Base-by-base conservation (phyloP, 2,888 invertebrate genomes). In the Dolichomitus sp. region DNA sequence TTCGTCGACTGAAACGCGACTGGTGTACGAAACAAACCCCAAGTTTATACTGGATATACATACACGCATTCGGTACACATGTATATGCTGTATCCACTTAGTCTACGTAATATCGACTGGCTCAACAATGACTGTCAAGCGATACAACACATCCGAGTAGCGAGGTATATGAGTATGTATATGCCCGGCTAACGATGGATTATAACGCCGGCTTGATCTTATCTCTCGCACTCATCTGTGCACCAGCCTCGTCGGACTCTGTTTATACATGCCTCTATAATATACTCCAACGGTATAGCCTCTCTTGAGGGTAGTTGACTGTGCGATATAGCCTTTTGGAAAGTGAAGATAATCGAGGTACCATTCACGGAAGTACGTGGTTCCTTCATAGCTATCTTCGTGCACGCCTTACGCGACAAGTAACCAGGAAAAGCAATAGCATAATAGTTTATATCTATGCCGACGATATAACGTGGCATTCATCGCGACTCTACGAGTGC, bases 121-220 rank as follows among this genome's bases (percentile, higher is more conserved):
- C 66, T 76, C 57, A 73, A 77, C 72, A 76, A 73, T 54, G 59
- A 68, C 45, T 61, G 33, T 68, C 50, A 40, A 30, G 73, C 77
- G 73, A 77, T 76, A 57, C 33, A 81, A 72, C 66, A 52, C 45
- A 61, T 63, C 42, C 14, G 59, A 69, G 17, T 59, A 27, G 27
- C 30, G 1, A 59, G 33, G 40, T 63, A 63, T 23, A 61, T 17
- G 65, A 23, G 40, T 17, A 40, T 52, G 42, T 23, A 61, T 70
- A 45, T 54, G 37, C 30, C 42, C n/a, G 27, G 59, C 37, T 73
- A 73, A 81, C 81, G 68, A 81, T 68, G 81, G 77, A 81, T 81
- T 77, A 73, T 81, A 77, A 81, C 73, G 75, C 66, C 50, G 66
- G 42, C 61, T 70, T 66, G 78, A 79, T 79, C 70, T 79, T 82